Conservation (phyloP, 2,888 invertebrate species). For the Homarus gammarus region DNA sequence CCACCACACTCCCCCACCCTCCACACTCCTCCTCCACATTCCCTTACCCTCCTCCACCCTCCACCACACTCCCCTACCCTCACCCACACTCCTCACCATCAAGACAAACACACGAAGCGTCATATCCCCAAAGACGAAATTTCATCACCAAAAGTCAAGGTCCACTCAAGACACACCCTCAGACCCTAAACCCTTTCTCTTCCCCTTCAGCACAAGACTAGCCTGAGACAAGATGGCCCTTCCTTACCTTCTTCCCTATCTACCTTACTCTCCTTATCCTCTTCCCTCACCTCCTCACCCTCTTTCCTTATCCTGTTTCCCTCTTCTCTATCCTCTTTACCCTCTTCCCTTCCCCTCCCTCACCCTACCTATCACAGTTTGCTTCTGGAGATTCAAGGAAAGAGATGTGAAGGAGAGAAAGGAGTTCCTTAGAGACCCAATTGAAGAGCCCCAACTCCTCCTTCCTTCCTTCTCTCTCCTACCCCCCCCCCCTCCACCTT, state of each 20-base stretch:
- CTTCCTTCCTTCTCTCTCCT: slow-evolving; percentile 9
- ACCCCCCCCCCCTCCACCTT: too few species aligned
- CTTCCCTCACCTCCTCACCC: too few species aligned
- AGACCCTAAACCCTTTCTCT: background rate
- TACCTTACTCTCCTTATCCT: too few species aligned
- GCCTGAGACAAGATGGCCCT: background rate
- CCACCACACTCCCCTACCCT: slow-evolving; percentile 12
- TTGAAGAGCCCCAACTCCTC: background rate
- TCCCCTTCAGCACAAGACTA: background rate
- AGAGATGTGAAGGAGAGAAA: background rate
- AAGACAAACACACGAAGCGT: too few species aligned
- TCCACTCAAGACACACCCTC: background rate
- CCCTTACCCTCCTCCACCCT: too few species aligned
- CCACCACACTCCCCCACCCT: too few species aligned
- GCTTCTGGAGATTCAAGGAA: background rate
- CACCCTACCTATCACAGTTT: background rate
- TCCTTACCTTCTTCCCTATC: background rate
- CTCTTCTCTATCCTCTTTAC: too few species aligned
- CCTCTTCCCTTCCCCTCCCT: background rate
- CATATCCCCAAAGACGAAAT: background rate
- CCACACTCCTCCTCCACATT: too few species aligned
- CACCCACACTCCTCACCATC: background rate
- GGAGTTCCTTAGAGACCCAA: background rate
- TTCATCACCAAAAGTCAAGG: background rate
- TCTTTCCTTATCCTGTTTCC: too few species aligned